Evolutionary conservation across 2,113 vertebrate genomes (phyloP).

Genomic region (Maylandia zebra): DNA sequence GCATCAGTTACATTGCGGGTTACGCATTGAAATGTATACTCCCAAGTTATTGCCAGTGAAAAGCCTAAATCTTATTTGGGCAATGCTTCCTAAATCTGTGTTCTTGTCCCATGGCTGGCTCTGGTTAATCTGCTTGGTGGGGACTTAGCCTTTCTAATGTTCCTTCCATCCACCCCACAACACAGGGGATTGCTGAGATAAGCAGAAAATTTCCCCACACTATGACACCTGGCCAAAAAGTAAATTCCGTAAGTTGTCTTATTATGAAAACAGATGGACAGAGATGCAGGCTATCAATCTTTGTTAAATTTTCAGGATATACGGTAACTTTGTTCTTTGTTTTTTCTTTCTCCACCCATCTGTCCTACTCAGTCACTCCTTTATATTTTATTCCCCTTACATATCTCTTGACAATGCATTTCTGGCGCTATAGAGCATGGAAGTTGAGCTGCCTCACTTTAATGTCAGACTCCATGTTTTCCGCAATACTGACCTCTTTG

Average conservation of each 20-base stretch:
- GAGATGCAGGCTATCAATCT: not conserved
- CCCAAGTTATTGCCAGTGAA: constrained; percentile 60
- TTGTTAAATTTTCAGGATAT: not conserved
- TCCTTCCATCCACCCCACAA: constrained; percentile 14
- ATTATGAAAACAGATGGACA: not conserved
- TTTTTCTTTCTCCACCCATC: not conserved
- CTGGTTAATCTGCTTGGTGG: constrained; percentile 54
- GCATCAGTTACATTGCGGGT: not conserved
- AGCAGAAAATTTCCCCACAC: constrained; percentile 3
- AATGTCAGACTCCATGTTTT: constrained; percentile 61
- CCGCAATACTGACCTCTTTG: constrained; percentile 63
- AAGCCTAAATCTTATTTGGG: constrained; percentile 57
- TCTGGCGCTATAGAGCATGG: not conserved
- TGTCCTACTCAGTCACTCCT: not conserved
- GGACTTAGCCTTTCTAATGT: constrained; percentile 44
- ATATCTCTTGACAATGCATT: not conserved
- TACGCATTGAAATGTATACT: constrained; percentile 39
- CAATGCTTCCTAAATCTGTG: constrained; percentile 54
- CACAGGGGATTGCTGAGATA: constrained; percentile 31
- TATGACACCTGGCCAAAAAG: not conserved
- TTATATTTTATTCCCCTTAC: not conserved
- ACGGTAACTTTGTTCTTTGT: not conserved
- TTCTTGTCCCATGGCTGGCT: constrained; percentile 24
- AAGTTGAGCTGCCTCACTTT: constrained; percentile 52
- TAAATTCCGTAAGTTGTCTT: not conserved